Conservation (phyloP, 1,140 invertebrate species). For the Paraescarpia echinospica region DNA sequence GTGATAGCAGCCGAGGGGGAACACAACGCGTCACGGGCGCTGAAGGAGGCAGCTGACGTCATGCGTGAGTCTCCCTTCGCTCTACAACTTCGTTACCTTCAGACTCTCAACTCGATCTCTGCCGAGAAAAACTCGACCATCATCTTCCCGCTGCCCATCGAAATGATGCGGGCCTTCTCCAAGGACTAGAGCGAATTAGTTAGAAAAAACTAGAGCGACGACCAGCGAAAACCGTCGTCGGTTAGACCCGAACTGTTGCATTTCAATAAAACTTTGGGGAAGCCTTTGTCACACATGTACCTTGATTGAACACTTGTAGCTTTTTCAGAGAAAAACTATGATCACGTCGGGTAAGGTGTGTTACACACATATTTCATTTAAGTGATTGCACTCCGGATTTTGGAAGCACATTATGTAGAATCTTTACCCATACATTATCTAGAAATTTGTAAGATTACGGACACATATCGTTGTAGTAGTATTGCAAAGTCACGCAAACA, state of each 20-base stretch:
- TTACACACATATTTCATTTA: too few species aligned
- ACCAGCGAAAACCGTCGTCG: not conserved
- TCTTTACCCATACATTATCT: not conserved
- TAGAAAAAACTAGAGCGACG: not conserved
- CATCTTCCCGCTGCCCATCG: slow-evolving; percentile 93
- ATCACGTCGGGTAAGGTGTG: too few species aligned
- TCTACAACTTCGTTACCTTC: slow-evolving; percentile 69
- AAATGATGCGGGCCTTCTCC: slow-evolving; percentile 65
- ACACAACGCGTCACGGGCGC: slow-evolving; percentile 71
- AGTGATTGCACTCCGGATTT: too few species aligned
- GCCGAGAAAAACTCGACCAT: slow-evolving; percentile 98
- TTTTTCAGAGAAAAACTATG: not conserved
- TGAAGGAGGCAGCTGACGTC: slow-evolving; percentile 86
- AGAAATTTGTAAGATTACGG: not conserved
- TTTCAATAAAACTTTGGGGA: not conserved
- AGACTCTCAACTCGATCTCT: slow-evolving; percentile 83
- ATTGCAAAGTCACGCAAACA: not conserved
- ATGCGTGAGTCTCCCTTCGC: slow-evolving; percentile 74
- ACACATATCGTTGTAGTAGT: not conserved
- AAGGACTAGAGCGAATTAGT: not conserved
- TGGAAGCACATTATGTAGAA: not conserved
- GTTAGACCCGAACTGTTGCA: not conserved
- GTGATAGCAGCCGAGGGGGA: slow-evolving; percentile 53
- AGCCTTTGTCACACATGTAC: not conserved
- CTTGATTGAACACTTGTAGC: not conserved